Conservation (phyloP, 2,888 invertebrate genomes). For the Lapara coniferarum region DNA sequence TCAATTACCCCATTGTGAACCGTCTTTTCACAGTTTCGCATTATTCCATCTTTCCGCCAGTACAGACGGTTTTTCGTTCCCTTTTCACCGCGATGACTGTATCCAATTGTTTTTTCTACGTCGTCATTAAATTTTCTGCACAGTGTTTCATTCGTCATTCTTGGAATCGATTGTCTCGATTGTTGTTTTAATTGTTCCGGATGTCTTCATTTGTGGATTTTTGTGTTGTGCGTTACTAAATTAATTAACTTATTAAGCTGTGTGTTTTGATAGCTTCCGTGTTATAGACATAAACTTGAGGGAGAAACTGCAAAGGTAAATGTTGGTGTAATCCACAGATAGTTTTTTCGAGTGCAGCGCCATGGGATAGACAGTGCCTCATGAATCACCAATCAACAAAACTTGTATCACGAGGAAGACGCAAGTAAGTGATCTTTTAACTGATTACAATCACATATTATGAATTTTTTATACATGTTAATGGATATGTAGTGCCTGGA, state of each 20-base stretch:
- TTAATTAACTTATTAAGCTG: too few species aligned
- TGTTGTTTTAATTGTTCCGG: slow-evolving; percentile 15
- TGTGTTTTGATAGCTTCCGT: background rate
- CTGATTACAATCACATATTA: too few species aligned
- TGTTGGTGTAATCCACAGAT: too few species aligned
- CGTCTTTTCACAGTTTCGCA: slow-evolving; percentile 72
- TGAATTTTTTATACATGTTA: too few species aligned
- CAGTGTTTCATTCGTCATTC: slow-evolving; percentile 23
- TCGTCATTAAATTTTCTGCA: slow-evolving; percentile 74
- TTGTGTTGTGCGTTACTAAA: background rate
- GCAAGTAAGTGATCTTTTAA: too few species aligned
- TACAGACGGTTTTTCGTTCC: slow-evolving; percentile 73
- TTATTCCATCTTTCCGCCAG: slow-evolving; percentile 75
- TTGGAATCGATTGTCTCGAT: slow-evolving; percentile 17
- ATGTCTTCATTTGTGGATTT: slow-evolving; percentile 9
- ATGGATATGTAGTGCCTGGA: too few species aligned
- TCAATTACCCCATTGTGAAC: slow-evolving; percentile 81
- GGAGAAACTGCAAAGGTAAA: too few species aligned
- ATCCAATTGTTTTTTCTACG: slow-evolving; percentile 71
- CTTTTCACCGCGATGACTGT: slow-evolving; percentile 60
- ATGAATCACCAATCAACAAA: too few species aligned
- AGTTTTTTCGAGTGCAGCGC: too few species aligned
- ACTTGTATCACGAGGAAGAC: too few species aligned
- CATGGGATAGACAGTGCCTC: too few species aligned
- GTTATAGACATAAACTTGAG: background rate